Evolutionary conservation across 2,888 invertebrate genomes (phyloP).

Genomic region (Germaria angustata): DNA sequence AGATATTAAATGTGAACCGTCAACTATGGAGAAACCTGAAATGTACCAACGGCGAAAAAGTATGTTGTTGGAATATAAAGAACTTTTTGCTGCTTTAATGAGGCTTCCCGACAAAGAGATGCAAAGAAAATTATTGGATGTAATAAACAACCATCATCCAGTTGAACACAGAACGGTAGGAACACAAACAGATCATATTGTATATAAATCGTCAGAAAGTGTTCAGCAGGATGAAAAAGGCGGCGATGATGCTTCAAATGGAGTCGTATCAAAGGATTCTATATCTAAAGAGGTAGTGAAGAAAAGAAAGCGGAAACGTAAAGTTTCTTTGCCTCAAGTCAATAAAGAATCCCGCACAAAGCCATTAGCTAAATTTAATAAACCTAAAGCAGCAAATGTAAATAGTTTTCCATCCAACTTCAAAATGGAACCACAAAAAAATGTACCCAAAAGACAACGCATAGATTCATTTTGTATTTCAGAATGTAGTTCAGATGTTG

Average conservation of each 20-base stretch:
- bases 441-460: slow-evolving; percentile 9
- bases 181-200: slow-evolving; percentile 37
- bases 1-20: neutral
- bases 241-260: neutral
- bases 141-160: slow-evolving; percentile 72
- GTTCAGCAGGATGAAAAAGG: neutral
- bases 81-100: slow-evolving; percentile 75
- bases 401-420: neutral
- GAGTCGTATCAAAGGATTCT: neutral
- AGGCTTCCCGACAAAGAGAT: slow-evolving; percentile 75
- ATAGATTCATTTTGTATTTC: slow-evolving; percentile 15
- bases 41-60: slow-evolving; percentile 70
- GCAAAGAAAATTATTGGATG: slow-evolving; percentile 75
- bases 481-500: slow-evolving; percentile 36
- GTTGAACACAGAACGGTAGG: slow-evolving; percentile 23
- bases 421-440: neutral
- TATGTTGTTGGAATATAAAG: slow-evolving; percentile 71
- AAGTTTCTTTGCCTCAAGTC: slow-evolving; percentile 73
- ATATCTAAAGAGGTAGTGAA: neutral
- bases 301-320: slow-evolving; percentile 71
- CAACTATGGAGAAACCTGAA: neutral
- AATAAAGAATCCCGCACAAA: slow-evolving; percentile 74
- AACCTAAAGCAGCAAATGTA: neutral
- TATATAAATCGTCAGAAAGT: slow-evolving; percentile 3
- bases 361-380: slow-evolving; percentile 57